phyloP scores from a whole-genome alignment of 2,888 invertebrate species.

The Drosophila tanythrix region DNA sequence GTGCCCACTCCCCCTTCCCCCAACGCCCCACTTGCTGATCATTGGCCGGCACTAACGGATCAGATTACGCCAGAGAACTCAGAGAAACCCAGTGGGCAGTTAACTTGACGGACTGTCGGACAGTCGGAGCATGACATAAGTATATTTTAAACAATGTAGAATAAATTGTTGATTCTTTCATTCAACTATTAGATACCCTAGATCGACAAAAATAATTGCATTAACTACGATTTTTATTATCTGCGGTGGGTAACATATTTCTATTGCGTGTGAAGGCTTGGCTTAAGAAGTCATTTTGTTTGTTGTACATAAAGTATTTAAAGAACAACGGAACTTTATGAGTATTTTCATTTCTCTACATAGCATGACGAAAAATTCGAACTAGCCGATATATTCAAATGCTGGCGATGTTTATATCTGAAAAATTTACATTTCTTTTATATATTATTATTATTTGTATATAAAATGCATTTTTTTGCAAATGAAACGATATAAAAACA shows the following conservation, averaged over 20 bases:
- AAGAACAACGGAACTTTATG: background rate
- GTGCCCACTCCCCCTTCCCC: slow-evolving; percentile 1
- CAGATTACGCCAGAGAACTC: slow-evolving; percentile 51
- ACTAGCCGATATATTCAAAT: background rate
- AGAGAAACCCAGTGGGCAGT: slow-evolving; percentile 52
- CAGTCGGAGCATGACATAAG: slow-evolving; percentile 58
- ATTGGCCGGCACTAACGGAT: slow-evolving; percentile 47
- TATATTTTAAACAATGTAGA: slow-evolving; percentile 12
- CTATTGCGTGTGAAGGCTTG: background rate
- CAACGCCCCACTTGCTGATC: slow-evolving; percentile 25
- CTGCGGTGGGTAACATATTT: background rate
- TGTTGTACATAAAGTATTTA: too few species aligned
- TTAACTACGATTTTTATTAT: background rate
- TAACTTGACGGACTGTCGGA: slow-evolving; percentile 44
- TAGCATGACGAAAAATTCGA: background rate
- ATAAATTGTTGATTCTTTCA: background rate
- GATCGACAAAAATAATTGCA: background rate
- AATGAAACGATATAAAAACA: background rate
- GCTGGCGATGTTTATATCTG: background rate
- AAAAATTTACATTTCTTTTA: background rate
- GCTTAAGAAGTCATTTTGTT: background rate
- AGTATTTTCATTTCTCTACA: background rate
- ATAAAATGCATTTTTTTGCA: background rate
- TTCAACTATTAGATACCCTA: slow-evolving; percentile 8
- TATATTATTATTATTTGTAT: background rate